These are phyloP conservation scores for Drosophila subpulchrella DNA, from an alignment of 1,140 invertebrate species.

Conservation along the genomic window DNA sequence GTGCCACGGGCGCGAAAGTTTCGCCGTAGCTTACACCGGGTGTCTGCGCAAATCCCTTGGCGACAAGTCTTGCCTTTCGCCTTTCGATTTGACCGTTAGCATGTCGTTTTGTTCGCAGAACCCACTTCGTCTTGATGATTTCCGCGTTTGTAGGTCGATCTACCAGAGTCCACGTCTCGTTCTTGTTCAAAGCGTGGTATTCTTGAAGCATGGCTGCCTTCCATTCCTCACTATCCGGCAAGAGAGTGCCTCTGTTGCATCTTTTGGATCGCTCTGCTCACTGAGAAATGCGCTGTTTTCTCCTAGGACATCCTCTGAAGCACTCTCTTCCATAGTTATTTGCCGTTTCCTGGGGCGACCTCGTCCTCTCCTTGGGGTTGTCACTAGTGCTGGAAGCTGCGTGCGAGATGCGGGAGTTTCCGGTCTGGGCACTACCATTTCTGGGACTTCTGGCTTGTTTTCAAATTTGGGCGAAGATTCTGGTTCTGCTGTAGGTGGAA, in stretches of 20 bases:
- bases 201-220: not conserved
- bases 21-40: constrained; percentile 81
- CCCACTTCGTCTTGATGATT: constrained; percentile 5
- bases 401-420: not conserved
- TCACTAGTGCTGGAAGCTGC: too few relatives aligned
- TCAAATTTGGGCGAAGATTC: too few relatives aligned
- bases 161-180: constrained; percentile 1
- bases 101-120: constrained; percentile 30
- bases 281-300: not conserved
- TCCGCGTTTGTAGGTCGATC: constrained; percentile 1
- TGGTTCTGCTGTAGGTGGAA: too few relatives aligned
- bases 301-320: not conserved
- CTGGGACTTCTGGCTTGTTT: not conserved
- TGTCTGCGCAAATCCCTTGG: constrained; percentile 78
- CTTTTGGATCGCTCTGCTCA: not conserved
- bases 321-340: not conserved
- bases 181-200: not conserved
- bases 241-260: not conserved
- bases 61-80: constrained; percentile 71
- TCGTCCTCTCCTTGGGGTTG: not conserved
- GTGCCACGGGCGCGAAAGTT: constrained; percentile 29
- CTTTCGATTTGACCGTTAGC: not conserved
- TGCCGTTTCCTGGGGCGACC: not conserved
- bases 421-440: not conserved
- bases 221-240: constrained; percentile 1